Base-by-base conservation (phyloP, 2,888 invertebrate species). In the Xanthorhoe designata region DNA sequence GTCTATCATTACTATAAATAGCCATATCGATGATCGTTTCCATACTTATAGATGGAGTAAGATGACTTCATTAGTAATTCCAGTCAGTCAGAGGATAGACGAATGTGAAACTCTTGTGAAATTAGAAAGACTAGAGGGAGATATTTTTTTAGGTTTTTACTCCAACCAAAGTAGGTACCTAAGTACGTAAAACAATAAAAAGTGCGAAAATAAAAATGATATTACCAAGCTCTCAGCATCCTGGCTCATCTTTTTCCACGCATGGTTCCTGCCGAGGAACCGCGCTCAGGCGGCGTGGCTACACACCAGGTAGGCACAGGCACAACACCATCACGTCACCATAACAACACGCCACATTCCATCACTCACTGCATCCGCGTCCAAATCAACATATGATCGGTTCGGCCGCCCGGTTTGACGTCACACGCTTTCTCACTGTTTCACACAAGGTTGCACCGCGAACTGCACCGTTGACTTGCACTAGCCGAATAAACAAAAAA, bases 161-260 rank as follows among this genome's bases (percentile, higher is more conserved):
- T 24, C 8, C 15, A 9, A 35, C n/a, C 9, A 9, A 35, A 13
- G 3, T 35, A 32, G 8, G 32, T 32, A 32, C 32, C 32, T 32
- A 32, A 3, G 4, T 32, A 7, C 24, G 24, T 24, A 5, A 24
- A 24, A 24, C 32, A 13, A 38, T 10, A 15, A 53, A 15, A 47
- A 62, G 71, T 74, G 72, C 64, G 68, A 82, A 80, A 81, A 82
- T 79, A 78, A 83, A 88, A 91, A 77, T 91, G 87, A 92, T 91
- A 93, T 92, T 94, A 95, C 95, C 95, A 95, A 95, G 94, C 95
- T 95, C 94, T 95, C 95, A 83, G 95, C 95, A 95, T 95, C 95
- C 88, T 94, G 91, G 94, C 94, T 95, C 95, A 95, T 95, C 94
- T 94, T 95, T 95, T 95, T 93, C 94, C 94, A 92, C 94, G 91